Conservation (phyloP, 2,888 invertebrate genomes). For the Dicranocentrus wangi region DNA sequence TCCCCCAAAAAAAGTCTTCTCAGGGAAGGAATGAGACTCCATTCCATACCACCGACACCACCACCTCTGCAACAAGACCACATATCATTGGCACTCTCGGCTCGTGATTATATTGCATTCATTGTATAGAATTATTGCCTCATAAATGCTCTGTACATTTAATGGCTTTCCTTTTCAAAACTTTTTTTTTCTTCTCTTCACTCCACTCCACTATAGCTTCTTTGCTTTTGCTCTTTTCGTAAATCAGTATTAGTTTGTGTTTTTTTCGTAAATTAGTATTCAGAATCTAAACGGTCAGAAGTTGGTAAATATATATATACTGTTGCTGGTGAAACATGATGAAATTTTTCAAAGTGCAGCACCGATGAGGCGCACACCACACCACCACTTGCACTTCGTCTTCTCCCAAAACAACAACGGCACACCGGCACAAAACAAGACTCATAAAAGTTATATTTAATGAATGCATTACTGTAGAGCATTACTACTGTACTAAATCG, state of each 20-base stretch:
- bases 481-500: conserved; percentile 22
- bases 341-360: background rate
- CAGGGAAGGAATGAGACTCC: too few relatives aligned
- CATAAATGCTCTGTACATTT: conserved; percentile 41
- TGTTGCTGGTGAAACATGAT: background rate
- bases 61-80: too few relatives aligned
- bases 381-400: background rate
- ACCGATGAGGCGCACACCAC: conserved; percentile 1
- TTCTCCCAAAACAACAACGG: conserved; percentile 9
- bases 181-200: conserved; percentile 1
- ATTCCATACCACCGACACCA: too few relatives aligned
- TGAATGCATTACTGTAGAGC: conserved; percentile 40
- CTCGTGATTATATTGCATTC: conserved; percentile 3
- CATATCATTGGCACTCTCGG: background rate
- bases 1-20: too few relatives aligned
- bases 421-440: conserved; percentile 38
- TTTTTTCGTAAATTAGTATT: conserved; percentile 1
- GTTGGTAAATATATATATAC: background rate
- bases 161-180: conserved; percentile 34
- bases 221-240: too few relatives aligned
- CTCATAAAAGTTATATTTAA: conserved; percentile 40
- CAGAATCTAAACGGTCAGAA: conserved; percentile 3
- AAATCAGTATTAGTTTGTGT: too few relatives aligned
- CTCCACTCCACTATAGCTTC: too few relatives aligned
- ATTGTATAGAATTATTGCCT: conserved; percentile 31